Base-by-base conservation (phyloP, 2,113 vertebrate species). In the Marcusenius ussheri region DNA sequence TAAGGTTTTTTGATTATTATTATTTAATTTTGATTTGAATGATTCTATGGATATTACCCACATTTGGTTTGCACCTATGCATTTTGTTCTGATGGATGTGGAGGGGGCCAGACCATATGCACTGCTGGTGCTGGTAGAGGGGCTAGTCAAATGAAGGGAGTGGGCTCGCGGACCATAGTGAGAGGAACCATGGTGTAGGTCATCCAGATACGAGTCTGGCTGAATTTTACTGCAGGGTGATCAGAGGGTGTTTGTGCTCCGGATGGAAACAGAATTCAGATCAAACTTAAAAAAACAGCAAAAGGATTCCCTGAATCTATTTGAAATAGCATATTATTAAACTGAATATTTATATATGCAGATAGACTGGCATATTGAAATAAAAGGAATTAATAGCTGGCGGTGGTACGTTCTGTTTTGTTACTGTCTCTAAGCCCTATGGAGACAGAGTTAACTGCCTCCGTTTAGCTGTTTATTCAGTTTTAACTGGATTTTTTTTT, bases 351-450 rank as follows among this genome's bases (percentile, higher is more conserved):
- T 39, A 80, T 80, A 42, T 42, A 80, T 80, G 74, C 39, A 42
- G 74, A 80, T 80, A 80, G 74, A 80, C 74, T 80, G 74, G 74
- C 74, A 19, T 80, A 39, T 80, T 80, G 74, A 80, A 80, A 80
- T 80, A 13, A 80, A 42, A 19, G 74, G 31, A 80, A 80, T 80
- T 19, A 27, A 80, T 42, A 39, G 74, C 35, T 42, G 74, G 13
- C 13, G 74, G 74, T 80, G 27, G 13, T 77, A 35, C 39, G 31
- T 77, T 77, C 31, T 13, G 70, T 77, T 39, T 17, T 39, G 27
- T 39, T 31, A 77, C 27, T 77, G 15, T 39, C 35, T 39, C 13
- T 80, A 80, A 42, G 27, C 74, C 31, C 74, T 80, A 80, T 39
- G 31, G 31, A 80, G 74, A 77, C 27, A 77, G 27, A 35, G 31